Conservation (phyloP, 1,140 invertebrate genomes). For the Cheumatopsyche charites region DNA sequence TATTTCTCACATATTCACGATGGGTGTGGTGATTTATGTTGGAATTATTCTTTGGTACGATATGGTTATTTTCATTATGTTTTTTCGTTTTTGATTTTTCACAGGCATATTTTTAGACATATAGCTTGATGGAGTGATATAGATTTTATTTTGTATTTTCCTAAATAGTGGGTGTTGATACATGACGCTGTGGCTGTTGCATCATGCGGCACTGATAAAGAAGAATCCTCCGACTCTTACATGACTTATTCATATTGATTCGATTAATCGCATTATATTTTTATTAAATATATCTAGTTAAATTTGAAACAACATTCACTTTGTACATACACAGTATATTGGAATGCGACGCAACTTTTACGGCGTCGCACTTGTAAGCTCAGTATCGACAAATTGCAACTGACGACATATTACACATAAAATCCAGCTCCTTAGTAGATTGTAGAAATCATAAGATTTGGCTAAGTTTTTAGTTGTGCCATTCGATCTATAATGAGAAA, state of each 20-base stretch:
- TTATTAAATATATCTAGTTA: conserved; percentile 14
- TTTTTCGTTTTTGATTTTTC: conserved; percentile 39
- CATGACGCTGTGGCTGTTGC: conserved; percentile 37
- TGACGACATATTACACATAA: conserved; percentile 17
- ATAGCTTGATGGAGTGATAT: conserved; percentile 46
- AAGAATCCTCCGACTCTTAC: conserved; percentile 24
- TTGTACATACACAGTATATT: conserved; percentile 20
- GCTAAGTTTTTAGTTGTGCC: too few relatives aligned
- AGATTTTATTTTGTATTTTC: conserved; percentile 41
- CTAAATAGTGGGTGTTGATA: conserved; percentile 37
- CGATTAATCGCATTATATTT: conserved; percentile 23
- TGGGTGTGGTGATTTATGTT: conserved; percentile 42
- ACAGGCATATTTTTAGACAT: conserved; percentile 42
- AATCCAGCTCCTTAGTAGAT: too few relatives aligned
- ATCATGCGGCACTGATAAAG: conserved; percentile 36
- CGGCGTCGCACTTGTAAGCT: neutral
- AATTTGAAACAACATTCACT: conserved; percentile 7
- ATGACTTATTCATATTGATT: neutral
- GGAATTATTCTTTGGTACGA: conserved; percentile 22
- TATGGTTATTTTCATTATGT: conserved; percentile 33
- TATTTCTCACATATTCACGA: conserved; percentile 41
- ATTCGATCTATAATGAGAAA: too few relatives aligned
- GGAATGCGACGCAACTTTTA: neutral
- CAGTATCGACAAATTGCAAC: conserved; percentile 6
- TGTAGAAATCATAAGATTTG: too few relatives aligned